A percentile compares a stretch with the other conserved stretches of the same genome.
Evolutionary conservation across 2,888 invertebrate genomes (phyloP).

Genomic region (Ormyrus thymus): DNA sequence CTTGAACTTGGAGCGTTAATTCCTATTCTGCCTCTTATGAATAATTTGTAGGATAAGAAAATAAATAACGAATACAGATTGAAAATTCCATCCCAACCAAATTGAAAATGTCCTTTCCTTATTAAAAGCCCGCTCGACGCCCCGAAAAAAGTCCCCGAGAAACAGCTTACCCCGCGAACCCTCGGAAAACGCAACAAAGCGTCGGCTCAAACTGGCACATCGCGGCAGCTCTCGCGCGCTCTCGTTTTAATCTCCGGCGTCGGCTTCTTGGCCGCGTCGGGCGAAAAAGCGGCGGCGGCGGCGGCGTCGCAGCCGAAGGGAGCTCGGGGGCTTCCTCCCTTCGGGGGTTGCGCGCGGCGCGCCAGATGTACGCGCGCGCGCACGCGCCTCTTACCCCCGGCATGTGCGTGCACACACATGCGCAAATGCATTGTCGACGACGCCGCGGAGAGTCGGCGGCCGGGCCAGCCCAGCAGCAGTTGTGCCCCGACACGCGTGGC

Average conservation of each 20-base stretch:
- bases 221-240: neutral
- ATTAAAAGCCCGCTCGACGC: neutral
- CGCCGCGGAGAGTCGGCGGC: neutral
- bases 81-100: no score
- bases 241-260: slow-evolving; percentile 38
- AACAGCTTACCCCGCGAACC: neutral
- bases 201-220: no score
- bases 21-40: no score
- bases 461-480: slow-evolving; percentile 9
- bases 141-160: neutral
- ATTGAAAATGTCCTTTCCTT: no score
- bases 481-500: neutral
- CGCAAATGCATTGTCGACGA: no score
- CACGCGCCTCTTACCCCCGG: neutral
- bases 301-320: neutral
- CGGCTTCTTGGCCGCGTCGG: neutral
- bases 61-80: no score
- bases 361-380: neutral
- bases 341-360: neutral
- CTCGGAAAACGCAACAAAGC: no score
- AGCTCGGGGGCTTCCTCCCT: no score
- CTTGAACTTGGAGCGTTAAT: no score
- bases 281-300: neutral
- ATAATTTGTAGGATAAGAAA: no score
- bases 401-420: neutral